These are phyloP conservation scores for Rynchops niger DNA, from an alignment of 2,113 vertebrate species.

Conservation along the genomic window DNA sequence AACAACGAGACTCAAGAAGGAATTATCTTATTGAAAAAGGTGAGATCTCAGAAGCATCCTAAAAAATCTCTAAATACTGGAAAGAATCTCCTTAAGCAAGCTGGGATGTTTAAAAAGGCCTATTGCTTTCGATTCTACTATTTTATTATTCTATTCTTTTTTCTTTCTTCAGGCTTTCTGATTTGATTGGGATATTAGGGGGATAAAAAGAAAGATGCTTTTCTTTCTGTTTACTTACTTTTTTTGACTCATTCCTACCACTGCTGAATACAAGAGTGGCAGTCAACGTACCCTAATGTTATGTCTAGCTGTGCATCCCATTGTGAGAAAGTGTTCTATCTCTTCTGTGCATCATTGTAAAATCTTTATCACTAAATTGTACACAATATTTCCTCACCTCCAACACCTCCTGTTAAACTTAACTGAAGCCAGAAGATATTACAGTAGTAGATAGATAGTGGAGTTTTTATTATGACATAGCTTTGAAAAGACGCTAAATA, in stretches of 20 bases:
- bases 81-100: background rate
- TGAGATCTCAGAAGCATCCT: conserved; percentile 42
- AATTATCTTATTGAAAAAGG: conserved; percentile 85
- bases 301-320: background rate
- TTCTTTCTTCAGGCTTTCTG: background rate
- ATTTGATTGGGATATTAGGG: background rate
- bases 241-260: background rate
- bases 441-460: background rate
- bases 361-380: background rate
- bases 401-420: background rate
- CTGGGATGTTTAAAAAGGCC: background rate
- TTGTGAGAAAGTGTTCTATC: background rate
- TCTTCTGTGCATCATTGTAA: background rate
- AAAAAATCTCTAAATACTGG: background rate
- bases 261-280: background rate
- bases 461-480: background rate
- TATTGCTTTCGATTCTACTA: background rate
- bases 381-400: background rate
- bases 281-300: background rate
- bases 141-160: background rate
- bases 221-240: background rate
- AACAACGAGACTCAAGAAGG: conserved; percentile 89
- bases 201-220: background rate
- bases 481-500: background rate
- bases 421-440: background rate